Conservation (phyloP, 37 sponge, comb jelly and placozoan genomes). For the Hexactinellida sp. region DNA sequence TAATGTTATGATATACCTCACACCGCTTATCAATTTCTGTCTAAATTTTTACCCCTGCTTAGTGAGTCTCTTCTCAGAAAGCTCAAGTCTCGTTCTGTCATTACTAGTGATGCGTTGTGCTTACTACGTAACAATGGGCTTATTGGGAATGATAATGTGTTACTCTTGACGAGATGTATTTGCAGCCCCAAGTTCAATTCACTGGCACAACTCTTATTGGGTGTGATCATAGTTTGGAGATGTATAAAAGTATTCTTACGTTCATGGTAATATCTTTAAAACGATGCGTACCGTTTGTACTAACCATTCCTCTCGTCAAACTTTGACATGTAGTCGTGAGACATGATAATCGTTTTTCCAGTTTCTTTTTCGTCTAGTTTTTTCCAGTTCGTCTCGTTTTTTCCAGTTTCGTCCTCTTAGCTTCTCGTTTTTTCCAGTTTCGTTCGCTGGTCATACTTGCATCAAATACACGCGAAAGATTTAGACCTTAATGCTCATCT, state of each 20-base stretch:
- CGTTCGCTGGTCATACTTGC: background rate
- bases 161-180: background rate
- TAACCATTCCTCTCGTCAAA: background rate
- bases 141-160: background rate
- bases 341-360: background rate
- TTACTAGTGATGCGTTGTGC: background rate
- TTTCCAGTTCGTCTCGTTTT: background rate
- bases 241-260: background rate
- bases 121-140: background rate
- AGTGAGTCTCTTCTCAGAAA: background rate
- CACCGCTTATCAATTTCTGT: background rate
- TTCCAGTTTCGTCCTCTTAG: background rate
- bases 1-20: background rate
- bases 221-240: background rate
- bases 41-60: background rate
- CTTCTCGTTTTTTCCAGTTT: background rate
- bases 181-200: background rate
- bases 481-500: conserved; percentile 1
- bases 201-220: background rate
- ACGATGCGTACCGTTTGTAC: background rate
- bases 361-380: background rate
- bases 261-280: background rate
- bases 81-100: background rate
- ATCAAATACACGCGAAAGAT: background rate
- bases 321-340: background rate